These are phyloP conservation scores for Chaenogobius annularis DNA, from an alignment of 2,113 vertebrate species.

Conservation along the genomic window DNA sequence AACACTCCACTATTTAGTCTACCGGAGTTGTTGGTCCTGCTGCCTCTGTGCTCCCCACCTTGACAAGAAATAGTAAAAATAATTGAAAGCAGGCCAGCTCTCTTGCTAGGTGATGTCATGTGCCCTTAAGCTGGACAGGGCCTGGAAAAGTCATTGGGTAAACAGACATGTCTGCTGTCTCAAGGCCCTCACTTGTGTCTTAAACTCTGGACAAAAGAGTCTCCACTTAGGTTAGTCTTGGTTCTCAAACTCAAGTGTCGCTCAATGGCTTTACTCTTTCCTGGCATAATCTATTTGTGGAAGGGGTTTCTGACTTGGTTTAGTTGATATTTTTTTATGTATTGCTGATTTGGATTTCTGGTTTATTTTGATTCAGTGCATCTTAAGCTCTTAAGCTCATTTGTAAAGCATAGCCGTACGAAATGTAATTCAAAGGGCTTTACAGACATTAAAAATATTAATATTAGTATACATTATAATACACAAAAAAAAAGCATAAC, in stretches of 20 bases:
- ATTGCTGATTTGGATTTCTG: not conserved
- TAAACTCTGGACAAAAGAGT: constrained; percentile 24
- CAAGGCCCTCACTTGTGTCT: constrained; percentile 4
- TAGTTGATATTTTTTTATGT: not conserved
- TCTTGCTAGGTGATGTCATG: constrained; percentile 23
- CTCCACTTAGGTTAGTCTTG: constrained; percentile 21
- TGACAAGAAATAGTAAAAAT: constrained; percentile 27
- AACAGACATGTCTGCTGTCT: constrained; percentile 19
- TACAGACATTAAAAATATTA: too few relatives aligned
- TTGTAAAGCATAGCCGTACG: too few relatives aligned
- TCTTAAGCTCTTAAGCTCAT: not conserved
- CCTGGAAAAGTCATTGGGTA: constrained; percentile 25
- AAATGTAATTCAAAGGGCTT: too few relatives aligned
- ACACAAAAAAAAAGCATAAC: too few relatives aligned
- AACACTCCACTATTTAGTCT: constrained; percentile 9
- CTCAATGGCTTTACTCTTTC: not conserved
- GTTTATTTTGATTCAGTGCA: not conserved
- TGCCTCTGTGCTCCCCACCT: constrained; percentile 28
- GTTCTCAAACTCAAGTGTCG: not conserved
- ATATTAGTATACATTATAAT: too few relatives aligned
- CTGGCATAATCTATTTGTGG: not conserved
- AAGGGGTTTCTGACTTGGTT: not conserved
- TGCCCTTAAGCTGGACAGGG: constrained; percentile 2
- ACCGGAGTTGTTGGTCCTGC: not conserved
- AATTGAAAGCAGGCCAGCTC: constrained; percentile 20